Conservation (phyloP, 2,888 invertebrate species). For the Zygothrica quintamaculata region DNA sequence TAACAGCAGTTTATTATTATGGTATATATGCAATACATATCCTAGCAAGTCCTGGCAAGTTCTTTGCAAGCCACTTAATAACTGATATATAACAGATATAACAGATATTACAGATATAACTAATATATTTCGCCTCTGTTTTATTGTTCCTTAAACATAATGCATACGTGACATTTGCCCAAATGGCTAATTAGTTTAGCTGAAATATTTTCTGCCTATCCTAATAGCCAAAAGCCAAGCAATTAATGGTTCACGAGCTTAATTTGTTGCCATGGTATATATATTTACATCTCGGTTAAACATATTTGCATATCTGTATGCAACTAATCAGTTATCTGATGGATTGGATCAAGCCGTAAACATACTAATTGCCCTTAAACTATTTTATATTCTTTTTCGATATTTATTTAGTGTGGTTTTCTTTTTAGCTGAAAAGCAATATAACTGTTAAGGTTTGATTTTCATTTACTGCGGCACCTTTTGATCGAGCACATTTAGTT, state of each 20-base stretch:
- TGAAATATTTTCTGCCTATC: no score
- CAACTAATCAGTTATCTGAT: neutral
- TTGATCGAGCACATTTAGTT: constrained; percentile 56
- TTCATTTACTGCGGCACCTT: constrained; percentile 42
- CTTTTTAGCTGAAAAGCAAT: neutral
- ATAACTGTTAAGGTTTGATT: constrained; percentile 8
- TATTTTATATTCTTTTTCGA: neutral
- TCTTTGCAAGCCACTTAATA: neutral
- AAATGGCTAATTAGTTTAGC: no score
- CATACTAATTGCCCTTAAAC: no score
- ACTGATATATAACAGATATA: no score
- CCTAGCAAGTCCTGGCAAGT: constrained; percentile 7
- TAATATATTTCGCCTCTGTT: constrained; percentile 2
- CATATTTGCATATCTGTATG: neutral
- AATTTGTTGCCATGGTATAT: neutral
- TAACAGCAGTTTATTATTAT: neutral
- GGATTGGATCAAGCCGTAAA: neutral
- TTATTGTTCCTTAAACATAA: neutral
- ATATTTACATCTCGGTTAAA: neutral
- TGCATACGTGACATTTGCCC: no score
- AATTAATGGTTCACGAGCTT: no score
- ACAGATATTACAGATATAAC: no score
- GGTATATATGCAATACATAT: neutral
- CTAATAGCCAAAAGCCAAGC: no score
- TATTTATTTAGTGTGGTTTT: neutral